Evolutionary conservation across 2,113 vertebrate genomes (phyloP), one percentile per base, ranked within the genome.

Genomic region (Megaleporinus macrocephalus): DNA sequence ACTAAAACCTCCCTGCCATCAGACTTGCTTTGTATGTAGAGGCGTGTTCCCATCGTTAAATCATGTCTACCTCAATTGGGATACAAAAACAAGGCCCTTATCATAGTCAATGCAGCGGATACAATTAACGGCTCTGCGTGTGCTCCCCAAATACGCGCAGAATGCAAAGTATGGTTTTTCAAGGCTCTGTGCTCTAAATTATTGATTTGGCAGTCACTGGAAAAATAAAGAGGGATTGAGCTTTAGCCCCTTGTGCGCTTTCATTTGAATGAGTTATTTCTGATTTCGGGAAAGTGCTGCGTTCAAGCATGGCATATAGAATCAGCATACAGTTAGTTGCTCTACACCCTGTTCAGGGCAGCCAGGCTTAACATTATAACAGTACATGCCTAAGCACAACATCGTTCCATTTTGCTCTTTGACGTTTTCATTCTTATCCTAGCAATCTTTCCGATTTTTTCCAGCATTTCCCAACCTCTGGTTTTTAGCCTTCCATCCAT

Each of bases 361-460:
- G 10, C 57, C 9, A 11, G 0, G 57, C 14, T 2, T 55, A 18
- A 20, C 51, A 18, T 20, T 55, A 20, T 55, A 18, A 59, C 4
- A 26, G 11, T 24, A 26, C 10, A 26, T n/a, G 53, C 10, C n/a
- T n/a, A 12, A 26, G n/a, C 22, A 61, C n/a, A 26, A 61, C 11
- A 12, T 2, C 53, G n/a, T 66, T 57, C 63, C 44, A 57, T 22
- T 55, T 81, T 18, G 59, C 70, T 53, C 71, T 74, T 79, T 88
- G 82, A 79, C 80, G 81, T 86, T 79, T 82, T 73, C 61, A 73
- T 59, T 41, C 12, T 74, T 22, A 24, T 75, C 1, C 47, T 51
- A 44, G 15, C 16, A 53, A 11, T 62, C 51, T 62, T 63, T 63
- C 22, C 66, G 66, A 55, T 81, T 55, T 75, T 44, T 24, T 59